Evolutionary conservation across 1,140 invertebrate species (phyloP).

Genomic region (Myzus persicae): DNA sequence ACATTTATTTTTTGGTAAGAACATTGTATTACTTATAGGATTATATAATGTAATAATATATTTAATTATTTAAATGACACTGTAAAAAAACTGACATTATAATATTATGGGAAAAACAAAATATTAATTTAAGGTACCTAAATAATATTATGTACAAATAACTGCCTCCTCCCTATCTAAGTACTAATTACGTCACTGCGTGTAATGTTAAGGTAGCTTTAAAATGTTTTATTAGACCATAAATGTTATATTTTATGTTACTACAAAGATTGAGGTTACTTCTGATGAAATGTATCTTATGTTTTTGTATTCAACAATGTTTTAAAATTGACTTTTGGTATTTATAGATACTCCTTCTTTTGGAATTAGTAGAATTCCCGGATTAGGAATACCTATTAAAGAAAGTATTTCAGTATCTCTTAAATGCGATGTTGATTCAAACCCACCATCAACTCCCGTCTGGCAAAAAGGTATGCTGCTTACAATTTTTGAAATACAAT

Average conservation of each 20-base stretch:
- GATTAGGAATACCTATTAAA: slow-evolving; percentile 84
- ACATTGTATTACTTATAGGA: neutral
- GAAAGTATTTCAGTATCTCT: slow-evolving; percentile 86
- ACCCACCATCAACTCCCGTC: slow-evolving; percentile 83
- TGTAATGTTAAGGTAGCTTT: neutral
- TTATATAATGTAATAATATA: neutral
- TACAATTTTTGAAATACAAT: neutral
- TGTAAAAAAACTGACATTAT: neutral
- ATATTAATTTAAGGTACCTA: neutral
- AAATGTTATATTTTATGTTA: neutral
- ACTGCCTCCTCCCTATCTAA: neutral
- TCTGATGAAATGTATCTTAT: neutral
- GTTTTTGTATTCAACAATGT: neutral
- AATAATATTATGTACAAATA: neutral
- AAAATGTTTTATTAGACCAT: neutral
- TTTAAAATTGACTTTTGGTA: neutral
- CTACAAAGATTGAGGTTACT: neutral
- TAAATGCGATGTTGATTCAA: slow-evolving; percentile 89
- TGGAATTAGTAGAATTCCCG: slow-evolving; percentile 85
- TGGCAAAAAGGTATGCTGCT: slow-evolving; percentile 78
- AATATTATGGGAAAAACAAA: neutral
- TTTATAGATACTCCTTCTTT: slow-evolving; percentile 87
- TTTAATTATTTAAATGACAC: neutral
- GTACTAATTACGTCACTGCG: neutral
- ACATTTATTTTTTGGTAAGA: neutral